Evolutionary conservation across 2,113 vertebrate species (phyloP).

Genomic region (Ginglymostoma cirratum): DNA sequence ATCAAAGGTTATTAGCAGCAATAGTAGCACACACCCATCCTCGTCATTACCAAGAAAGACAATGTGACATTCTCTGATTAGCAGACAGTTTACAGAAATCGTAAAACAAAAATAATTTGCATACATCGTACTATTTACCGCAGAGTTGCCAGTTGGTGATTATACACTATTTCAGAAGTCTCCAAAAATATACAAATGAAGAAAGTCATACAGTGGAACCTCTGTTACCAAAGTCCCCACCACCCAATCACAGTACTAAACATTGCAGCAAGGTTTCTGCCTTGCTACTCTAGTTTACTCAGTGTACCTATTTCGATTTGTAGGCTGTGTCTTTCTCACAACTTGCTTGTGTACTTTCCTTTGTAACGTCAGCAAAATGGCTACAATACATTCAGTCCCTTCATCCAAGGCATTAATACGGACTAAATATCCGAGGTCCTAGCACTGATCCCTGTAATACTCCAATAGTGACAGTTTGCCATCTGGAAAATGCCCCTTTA

Average conservation of each 20-base stretch:
- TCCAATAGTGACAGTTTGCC: neutral
- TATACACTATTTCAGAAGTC: neutral
- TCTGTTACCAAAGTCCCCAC: neutral
- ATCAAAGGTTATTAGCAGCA: neutral
- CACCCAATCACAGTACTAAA: neutral
- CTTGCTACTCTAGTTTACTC: neutral
- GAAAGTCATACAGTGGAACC: neutral
- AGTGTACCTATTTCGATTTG: neutral
- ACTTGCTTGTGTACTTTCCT: neutral
- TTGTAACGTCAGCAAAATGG: neutral
- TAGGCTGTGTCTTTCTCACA: too few relatives aligned
- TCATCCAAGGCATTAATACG: neutral
- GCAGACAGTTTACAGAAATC: neutral
- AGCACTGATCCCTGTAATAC: neutral
- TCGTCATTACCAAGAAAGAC: neutral
- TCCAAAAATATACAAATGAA: neutral
- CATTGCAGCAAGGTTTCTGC: neutral
- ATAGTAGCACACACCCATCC: neutral
- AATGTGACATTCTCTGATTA: neutral
- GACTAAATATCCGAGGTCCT: neutral
- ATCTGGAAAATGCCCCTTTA: neutral
- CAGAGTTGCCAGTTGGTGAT: neutral
- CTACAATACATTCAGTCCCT: too few relatives aligned
- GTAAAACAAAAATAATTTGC: neutral
- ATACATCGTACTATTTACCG: neutral